These are phyloP conservation scores for Physella acuta DNA, from an alignment of 1,140 invertebrate species.

Conservation along the genomic window DNA sequence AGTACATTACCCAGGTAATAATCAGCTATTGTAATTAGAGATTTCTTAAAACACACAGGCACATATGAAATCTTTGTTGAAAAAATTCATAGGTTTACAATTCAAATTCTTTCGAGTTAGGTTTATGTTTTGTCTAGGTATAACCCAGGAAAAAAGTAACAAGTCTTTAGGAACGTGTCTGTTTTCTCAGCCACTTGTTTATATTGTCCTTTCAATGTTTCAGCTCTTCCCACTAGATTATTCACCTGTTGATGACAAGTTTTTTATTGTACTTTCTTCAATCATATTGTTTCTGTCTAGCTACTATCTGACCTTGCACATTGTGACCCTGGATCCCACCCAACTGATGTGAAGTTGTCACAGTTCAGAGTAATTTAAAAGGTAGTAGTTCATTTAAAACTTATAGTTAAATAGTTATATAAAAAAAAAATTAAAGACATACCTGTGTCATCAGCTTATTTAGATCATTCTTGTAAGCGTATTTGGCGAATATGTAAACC, in stretches of 20 bases:
- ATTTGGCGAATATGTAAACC: slow-evolving; percentile 24
- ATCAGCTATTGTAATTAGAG: too few species aligned
- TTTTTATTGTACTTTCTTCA: background rate
- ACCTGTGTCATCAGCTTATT: slow-evolving; percentile 30
- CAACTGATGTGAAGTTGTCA: too few species aligned
- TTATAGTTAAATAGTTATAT: slow-evolving; percentile 98
- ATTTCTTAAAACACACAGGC: too few species aligned
- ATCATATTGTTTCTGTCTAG: background rate
- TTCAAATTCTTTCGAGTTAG: too few species aligned
- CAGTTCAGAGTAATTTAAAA: too few species aligned
- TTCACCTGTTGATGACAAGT: background rate
- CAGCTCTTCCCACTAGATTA: slow-evolving; percentile 10
- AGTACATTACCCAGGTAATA: too few species aligned
- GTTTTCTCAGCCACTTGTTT: slow-evolving; percentile 22
- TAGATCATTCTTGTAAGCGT: slow-evolving; percentile 29
- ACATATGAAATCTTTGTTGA: too few species aligned
- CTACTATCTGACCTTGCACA: too few species aligned
- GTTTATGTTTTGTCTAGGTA: too few species aligned
- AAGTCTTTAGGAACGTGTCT: slow-evolving; percentile 6
- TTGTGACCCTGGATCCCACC: too few species aligned
- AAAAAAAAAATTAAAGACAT: slow-evolving; percentile 70
- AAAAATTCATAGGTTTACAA: too few species aligned
- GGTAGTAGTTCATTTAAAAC: too few species aligned
- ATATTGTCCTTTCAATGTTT: slow-evolving; percentile 12
- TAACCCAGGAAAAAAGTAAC: slow-evolving; percentile 11